Conservation (phyloP, 2,888 invertebrate genomes). For the Tetragonisca angustula region DNA sequence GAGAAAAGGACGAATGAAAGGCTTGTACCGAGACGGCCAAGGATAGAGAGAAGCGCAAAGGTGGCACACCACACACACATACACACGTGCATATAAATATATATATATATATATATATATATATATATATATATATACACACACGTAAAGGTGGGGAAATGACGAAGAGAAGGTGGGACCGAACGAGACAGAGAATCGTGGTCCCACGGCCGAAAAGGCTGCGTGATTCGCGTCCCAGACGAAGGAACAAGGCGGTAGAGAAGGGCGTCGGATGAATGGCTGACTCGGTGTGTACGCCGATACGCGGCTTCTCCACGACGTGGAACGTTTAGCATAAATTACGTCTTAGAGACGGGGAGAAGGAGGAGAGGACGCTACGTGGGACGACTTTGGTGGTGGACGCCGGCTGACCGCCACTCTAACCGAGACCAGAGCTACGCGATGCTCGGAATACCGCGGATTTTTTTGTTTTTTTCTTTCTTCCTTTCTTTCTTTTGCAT, state of each 20-base stretch:
- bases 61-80: slow-evolving; percentile 17
- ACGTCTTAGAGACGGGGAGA: slow-evolving; percentile 46
- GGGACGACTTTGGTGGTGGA: slow-evolving; percentile 13
- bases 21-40: slow-evolving; percentile 21
- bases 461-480: background rate
- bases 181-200: slow-evolving; percentile 66
- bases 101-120: background rate
- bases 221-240: slow-evolving; percentile 79
- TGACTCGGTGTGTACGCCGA: slow-evolving; percentile 62
- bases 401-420: slow-evolving; percentile 28
- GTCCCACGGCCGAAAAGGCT: slow-evolving; percentile 79
- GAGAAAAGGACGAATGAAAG: slow-evolving; percentile 18
- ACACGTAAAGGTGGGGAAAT: slow-evolving; percentile 32
- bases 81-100: background rate
- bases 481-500: background rate
- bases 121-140: background rate
- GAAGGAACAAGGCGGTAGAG: slow-evolving; percentile 66
- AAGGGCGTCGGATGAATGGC: slow-evolving; percentile 67
- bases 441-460: slow-evolving; percentile 16
- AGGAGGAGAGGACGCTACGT: slow-evolving; percentile 15
- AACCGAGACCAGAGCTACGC: background rate
- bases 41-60: slow-evolving; percentile 39
- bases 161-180: slow-evolving; percentile 65
- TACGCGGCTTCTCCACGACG: slow-evolving; percentile 69
- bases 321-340: slow-evolving; percentile 78